Conservation (phyloP, 2,113 vertebrate genomes). For the Rallus limicola region DNA sequence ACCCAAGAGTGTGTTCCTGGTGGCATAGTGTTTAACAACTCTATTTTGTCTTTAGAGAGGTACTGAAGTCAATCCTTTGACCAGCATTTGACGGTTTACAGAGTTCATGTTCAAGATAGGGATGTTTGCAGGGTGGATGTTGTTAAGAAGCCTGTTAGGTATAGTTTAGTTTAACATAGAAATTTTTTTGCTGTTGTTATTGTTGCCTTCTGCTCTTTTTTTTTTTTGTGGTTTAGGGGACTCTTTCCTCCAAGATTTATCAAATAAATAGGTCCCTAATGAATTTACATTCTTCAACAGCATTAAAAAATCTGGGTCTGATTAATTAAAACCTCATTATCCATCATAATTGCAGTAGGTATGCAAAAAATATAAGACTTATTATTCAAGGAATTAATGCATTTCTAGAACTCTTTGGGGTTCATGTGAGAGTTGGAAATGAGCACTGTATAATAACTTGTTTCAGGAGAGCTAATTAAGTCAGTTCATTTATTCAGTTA, state of each 20-base stretch:
- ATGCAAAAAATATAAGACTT: slow-evolving; percentile 41
- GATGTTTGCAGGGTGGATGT: background rate
- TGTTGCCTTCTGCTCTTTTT: background rate
- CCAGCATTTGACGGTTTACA: background rate
- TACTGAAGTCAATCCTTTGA: background rate
- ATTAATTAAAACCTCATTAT: slow-evolving; percentile 80
- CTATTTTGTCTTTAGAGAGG: background rate
- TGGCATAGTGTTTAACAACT: background rate
- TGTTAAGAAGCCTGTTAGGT: background rate
- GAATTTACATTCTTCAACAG: slow-evolving; percentile 3
- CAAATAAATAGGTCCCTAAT: slow-evolving; percentile 34
- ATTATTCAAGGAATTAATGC: slow-evolving; percentile 76
- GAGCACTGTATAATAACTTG: slow-evolving; percentile 69
- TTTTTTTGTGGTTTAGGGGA: background rate
- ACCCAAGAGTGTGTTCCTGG: background rate
- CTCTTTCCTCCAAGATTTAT: background rate
- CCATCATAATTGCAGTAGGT: slow-evolving; percentile 70
- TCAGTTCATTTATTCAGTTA: slow-evolving; percentile 63
- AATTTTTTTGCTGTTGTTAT: background rate
- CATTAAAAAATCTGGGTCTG: slow-evolving; percentile 53
- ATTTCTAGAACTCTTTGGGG: slow-evolving; percentile 62
- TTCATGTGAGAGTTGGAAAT: slow-evolving; percentile 66
- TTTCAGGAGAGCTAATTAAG: slow-evolving; percentile 71
- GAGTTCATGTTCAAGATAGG: background rate
- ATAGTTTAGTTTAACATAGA: background rate